Evolutionary conservation across 2,888 invertebrate genomes (phyloP).

Genomic region (Hedya salicella): DNA sequence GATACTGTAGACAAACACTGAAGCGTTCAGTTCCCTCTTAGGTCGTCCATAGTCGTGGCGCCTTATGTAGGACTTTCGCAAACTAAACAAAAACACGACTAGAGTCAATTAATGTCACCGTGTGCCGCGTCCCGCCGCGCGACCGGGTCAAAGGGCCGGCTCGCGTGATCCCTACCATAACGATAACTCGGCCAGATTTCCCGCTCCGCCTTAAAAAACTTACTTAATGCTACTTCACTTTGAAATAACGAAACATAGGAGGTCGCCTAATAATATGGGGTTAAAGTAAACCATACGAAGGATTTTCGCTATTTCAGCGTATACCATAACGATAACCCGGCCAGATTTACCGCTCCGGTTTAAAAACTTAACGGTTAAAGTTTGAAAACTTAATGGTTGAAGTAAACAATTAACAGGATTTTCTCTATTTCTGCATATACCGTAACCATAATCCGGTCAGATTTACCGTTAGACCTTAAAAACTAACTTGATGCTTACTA

Average conservation of each 20-base stretch:
- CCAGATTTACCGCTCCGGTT: too few relatives aligned
- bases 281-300: background rate
- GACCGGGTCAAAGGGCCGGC: slow-evolving; percentile 74
- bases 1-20: too few relatives aligned
- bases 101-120: slow-evolving; percentile 31
- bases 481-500: too few relatives aligned
- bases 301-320: too few relatives aligned
- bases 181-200: slow-evolving; percentile 77
- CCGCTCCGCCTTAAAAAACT: slow-evolving; percentile 50
- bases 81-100: slow-evolving; percentile 18
- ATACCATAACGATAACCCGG: too few relatives aligned
- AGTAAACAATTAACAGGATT: too few relatives aligned
- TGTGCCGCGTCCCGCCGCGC: slow-evolving; percentile 23
- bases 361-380: too few relatives aligned
- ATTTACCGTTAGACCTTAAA: too few relatives aligned
- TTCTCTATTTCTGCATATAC: too few relatives aligned
- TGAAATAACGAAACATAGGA: background rate
- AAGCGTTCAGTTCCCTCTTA: too few relatives aligned
- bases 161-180: slow-evolving; percentile 78
- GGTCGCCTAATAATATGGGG: background rate
- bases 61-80: slow-evolving; percentile 16
- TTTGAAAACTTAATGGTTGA: too few relatives aligned
- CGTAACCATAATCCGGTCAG: too few relatives aligned
- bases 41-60: background rate
- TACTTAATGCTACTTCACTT: background rate